A percentile compares a stretch with the other conserved stretches of the same genome.
phyloP scores from a whole-genome alignment of 2,888 invertebrate genomes.

The Podabrus alpinus region DNA sequence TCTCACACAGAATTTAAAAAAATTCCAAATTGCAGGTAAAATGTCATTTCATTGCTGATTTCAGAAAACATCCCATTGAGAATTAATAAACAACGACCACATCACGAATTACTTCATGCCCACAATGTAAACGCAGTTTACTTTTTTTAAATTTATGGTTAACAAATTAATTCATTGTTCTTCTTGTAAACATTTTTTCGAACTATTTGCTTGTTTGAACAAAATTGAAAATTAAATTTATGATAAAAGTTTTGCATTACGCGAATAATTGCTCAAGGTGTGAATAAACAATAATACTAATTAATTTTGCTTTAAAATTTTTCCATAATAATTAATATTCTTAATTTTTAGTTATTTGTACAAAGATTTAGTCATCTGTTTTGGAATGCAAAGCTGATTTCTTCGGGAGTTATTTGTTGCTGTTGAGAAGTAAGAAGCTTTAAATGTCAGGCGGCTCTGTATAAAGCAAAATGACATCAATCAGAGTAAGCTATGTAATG shows the following conservation, averaged over 20 bases:
- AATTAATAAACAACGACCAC: no score
- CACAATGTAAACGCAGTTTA: neutral
- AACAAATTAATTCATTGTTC: neutral
- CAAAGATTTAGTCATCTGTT: neutral
- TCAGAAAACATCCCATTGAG: no score
- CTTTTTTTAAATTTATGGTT: neutral
- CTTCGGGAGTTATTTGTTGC: neutral
- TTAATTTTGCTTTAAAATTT: no score
- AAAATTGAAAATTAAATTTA: neutral
- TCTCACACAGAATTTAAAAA: no score
- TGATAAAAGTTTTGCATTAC: neutral
- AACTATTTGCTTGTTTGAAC: neutral
- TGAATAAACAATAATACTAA: neutral
- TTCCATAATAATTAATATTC: no score
- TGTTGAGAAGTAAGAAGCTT: slow-evolving; percentile 22
- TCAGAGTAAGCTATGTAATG: slow-evolving; percentile 27
- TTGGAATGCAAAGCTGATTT: neutral
- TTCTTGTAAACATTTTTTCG: neutral
- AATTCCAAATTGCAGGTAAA: no score
- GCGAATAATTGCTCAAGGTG: neutral
- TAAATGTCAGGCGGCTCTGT: slow-evolving; percentile 28
- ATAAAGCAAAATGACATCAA: slow-evolving; percentile 29
- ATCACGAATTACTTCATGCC: neutral
- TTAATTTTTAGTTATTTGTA: no score
- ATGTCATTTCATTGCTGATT: no score